Evolutionary conservation across 2,888 invertebrate species (phyloP), one percentile per base, ranked within the genome.

Genomic region (Hypomecis punctinalis): DNA sequence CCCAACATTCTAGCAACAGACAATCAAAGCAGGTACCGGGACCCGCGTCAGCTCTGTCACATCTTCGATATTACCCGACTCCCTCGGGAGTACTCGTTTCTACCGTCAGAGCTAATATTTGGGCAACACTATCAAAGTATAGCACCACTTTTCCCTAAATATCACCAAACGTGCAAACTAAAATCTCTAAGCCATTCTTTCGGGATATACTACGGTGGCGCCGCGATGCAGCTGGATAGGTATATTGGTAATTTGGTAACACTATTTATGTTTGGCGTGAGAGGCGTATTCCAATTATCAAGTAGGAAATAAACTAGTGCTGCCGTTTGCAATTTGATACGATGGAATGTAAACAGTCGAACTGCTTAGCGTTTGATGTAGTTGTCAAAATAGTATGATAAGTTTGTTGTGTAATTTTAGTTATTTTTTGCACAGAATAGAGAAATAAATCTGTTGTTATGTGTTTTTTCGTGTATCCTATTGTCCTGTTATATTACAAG

Each of bases 41-140:
- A 59, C 64, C 64, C 64, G 55, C 6, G 55, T 64, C 64, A 64
- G 42, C 37, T 42, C 47, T 58, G 55, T 65, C 65, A 57, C 65
- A 62, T 59, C 37, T 59, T 57, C 55, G 47, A 62, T 62, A 64
- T 59, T 57, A 53, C 47, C 40, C 35, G 13, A 7, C 57, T 57
- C 59, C 57, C 46, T 37, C 11, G 64, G 40, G 40, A 23, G 39
- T 42, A 54, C 49, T 35, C 35, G 37, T 53, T 58, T 45, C 35
- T 55, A 23, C 55, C 54, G 23, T 23, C 23, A 23, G 45, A 59
- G 49, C 49, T 63, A 57, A 63, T 63, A 63, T 63, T 63, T 9
- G 57, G 51, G 33, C 11, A 56, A 45, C 45, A 10, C 51, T 62
- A 62, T 61, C 61, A 60, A 60, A 52, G 40, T 42, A 51, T 5